phyloP scores from a whole-genome alignment of 2,888 invertebrate genomes.

The Plebejus anna region DNA sequence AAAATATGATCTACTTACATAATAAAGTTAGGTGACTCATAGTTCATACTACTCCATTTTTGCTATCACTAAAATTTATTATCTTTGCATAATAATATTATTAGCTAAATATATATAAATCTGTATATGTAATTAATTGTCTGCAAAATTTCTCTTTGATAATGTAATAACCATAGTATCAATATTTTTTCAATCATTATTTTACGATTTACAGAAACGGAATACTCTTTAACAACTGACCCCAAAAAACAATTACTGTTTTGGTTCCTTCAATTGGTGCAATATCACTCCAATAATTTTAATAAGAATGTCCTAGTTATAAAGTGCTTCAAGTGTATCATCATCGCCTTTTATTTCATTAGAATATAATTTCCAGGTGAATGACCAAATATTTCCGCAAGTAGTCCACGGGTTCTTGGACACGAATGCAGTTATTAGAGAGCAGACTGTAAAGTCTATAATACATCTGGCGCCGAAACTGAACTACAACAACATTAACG shows the following conservation, averaged over 20 bases:
- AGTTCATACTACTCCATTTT: neutral
- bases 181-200: too few species aligned
- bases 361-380: conserved; percentile 79
- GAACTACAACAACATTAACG: conserved; percentile 98
- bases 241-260: neutral
- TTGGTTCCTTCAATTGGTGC: neutral
- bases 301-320: neutral
- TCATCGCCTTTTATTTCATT: neutral
- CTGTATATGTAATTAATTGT: too few species aligned
- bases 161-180: too few species aligned
- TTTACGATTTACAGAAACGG: neutral
- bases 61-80: too few species aligned
- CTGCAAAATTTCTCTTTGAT: too few species aligned
- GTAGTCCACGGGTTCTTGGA: conserved; percentile 97
- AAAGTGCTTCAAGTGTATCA: neutral
- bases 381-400: conserved; percentile 97
- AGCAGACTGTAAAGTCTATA: conserved; percentile 98
- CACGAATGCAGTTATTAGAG: conserved; percentile 97
- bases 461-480: conserved; percentile 96
- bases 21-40: neutral
- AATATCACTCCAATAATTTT: neutral
- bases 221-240: neutral
- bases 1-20: neutral
- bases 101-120: too few species aligned
- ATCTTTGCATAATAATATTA: too few species aligned